Conservation (phyloP, 2,888 invertebrate species). For the Vandiemenella viatica region DNA sequence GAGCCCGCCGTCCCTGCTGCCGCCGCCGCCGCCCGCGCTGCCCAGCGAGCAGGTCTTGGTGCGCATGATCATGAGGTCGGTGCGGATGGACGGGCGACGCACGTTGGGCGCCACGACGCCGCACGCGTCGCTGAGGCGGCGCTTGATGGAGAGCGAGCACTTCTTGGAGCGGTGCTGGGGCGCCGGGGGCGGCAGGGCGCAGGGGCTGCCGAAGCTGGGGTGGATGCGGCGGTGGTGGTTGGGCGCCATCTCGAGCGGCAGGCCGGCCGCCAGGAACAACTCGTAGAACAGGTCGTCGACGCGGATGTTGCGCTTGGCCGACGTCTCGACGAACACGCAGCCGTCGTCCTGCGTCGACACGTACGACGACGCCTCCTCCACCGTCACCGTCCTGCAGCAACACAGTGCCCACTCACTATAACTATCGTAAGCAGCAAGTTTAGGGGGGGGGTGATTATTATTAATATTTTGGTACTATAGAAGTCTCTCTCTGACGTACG, state of each 20-base stretch:
- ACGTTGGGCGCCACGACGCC: constrained; percentile 82
- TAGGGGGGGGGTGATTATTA: too few relatives aligned
- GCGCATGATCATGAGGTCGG: constrained; percentile 76
- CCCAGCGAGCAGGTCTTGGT: constrained; percentile 42
- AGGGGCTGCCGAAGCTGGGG: constrained; percentile 54
- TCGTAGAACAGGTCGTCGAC: constrained; percentile 76
- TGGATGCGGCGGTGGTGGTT: constrained; percentile 71
- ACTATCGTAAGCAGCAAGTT: too few relatives aligned
- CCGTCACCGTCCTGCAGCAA: constrained; percentile 48
- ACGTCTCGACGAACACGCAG: constrained; percentile 68
- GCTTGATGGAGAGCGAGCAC: constrained; percentile 65
- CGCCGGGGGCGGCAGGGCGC: constrained; percentile 53
- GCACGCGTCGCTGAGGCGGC: constrained; percentile 71
- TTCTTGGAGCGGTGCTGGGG: constrained; percentile 51
- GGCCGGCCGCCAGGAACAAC: constrained; percentile 64
- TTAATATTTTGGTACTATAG: too few relatives aligned
- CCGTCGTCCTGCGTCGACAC: constrained; percentile 59
- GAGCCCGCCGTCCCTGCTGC: neutral
- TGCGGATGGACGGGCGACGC: constrained; percentile 70
- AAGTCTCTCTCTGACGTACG: too few relatives aligned
- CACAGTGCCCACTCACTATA: neutral
- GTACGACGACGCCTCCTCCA: constrained; percentile 63
- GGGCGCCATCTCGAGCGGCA: constrained; percentile 79
- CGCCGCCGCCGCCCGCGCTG: constrained; percentile 8
- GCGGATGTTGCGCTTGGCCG: constrained; percentile 64